phyloP scores from a whole-genome alignment of 2,113 vertebrate genomes.

The Oncorhynchus kisutch region DNA sequence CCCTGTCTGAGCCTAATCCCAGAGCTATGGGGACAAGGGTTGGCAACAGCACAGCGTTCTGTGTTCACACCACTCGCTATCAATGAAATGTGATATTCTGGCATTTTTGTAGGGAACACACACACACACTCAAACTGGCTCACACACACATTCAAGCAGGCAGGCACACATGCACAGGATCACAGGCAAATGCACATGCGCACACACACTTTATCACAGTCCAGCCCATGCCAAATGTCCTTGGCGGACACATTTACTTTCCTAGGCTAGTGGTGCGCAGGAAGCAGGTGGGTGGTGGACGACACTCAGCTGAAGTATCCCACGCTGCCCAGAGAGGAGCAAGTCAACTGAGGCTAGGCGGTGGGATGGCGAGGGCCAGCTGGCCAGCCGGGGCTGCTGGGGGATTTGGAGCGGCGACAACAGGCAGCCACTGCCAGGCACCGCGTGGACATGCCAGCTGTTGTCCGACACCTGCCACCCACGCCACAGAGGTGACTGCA shows the following conservation, averaged over 20 bases:
- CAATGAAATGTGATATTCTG: neutral
- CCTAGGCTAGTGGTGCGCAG: neutral
- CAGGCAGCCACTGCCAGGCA: neutral
- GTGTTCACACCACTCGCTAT: neutral
- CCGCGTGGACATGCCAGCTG: conserved; percentile 49
- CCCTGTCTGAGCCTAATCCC: conserved; percentile 12
- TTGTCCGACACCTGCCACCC: conserved; percentile 58
- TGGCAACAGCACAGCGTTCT: neutral
- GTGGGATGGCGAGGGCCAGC: conserved; percentile 6
- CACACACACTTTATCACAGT: neutral
- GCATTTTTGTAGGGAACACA: neutral
- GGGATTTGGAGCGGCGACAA: conserved; percentile 34
- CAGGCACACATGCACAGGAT: neutral
- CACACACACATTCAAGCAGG: neutral
- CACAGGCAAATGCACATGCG: neutral
- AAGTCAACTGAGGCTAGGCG: neutral
- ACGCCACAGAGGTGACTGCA: conserved; percentile 29
- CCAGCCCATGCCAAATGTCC: neutral
- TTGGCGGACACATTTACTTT: conserved; percentile 1
- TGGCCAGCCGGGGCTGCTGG: conserved; percentile 17
- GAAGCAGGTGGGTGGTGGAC: too few relatives aligned
- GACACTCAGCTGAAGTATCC: neutral
- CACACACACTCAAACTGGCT: neutral
- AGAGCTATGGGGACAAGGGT: neutral
- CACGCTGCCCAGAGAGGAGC: neutral